Evolutionary conservation across 2,113 vertebrate species (phyloP), one percentile per base, ranked within the genome.

Genomic region (Pithys albifrons): DNA sequence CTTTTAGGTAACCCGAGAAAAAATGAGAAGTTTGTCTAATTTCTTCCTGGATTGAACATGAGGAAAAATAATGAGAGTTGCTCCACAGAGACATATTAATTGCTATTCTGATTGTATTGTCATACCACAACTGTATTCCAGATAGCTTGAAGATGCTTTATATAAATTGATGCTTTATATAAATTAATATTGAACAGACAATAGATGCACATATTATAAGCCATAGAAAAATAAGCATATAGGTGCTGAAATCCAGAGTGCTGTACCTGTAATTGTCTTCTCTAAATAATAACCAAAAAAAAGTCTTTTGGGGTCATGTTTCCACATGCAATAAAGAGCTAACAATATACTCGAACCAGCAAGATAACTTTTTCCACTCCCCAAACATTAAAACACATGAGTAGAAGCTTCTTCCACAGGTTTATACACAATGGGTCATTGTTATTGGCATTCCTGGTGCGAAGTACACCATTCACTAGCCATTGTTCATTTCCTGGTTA

Each of bases 271-370:
- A 80, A 9, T 52, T 90, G 55, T 57, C 13, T 51, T 62, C 49
- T 88, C 27, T 91, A 57, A 94, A 41, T 72, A 83, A 85, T 1
- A 61, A 18, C 25, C 22, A 48, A 49, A 49, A 89, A 91, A 96
- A 59, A 72, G 46, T 41, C 27, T 33, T 58, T 78, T 64, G 66
- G 65, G 41, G 57, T 85, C 57, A 74, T 39, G 9, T 94, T 95
- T 88, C 41, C n/a, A 12, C 57, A 14, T 17, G 10, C 51, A 88
- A 80, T 27, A 31, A 93, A 85, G 20, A 80, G 55, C 11, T 91
- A 90, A 93, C 19, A 72, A 73, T 82, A 24, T 10, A 66, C 51
- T 74, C 64, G 23, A 89, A 37, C 2, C 19, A 59, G 14, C 71
- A 85, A 25, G 3, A 23, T 1, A 52, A 1, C 1, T 84, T 76